These are phyloP conservation scores for Eurystomus gularis DNA, from an alignment of 2,113 vertebrate species.

Conservation along the genomic window DNA sequence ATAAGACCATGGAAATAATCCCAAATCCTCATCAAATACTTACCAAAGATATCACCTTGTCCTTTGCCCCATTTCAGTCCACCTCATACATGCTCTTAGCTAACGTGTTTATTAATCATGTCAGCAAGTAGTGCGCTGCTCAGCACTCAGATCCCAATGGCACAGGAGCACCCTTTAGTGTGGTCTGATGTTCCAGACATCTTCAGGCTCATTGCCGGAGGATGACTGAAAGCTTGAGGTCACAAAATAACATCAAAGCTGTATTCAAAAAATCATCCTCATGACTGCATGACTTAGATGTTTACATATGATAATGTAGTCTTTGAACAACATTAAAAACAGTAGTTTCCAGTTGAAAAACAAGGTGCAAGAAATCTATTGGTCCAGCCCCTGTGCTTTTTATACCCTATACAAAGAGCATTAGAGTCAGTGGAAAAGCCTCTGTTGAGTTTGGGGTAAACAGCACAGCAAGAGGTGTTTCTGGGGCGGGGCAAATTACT, in stretches of 20 bases:
- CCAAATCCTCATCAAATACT: background rate
- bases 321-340: background rate
- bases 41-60: background rate
- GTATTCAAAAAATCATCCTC: background rate
- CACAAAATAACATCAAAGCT: background rate
- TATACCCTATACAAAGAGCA: background rate
- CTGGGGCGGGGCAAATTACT: background rate
- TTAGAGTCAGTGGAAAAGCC: background rate
- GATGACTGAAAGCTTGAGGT: background rate
- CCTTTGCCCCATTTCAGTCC: background rate
- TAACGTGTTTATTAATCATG: background rate
- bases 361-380: background rate
- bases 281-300: background rate
- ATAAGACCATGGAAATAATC: background rate
- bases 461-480: background rate
- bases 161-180: background rate
- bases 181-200: background rate
- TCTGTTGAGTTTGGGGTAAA: background rate
- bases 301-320: background rate
- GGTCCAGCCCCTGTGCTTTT: background rate
- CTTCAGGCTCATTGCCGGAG: background rate
- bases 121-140: background rate
- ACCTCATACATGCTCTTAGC: background rate
- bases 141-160: background rate
- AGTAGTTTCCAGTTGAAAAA: background rate